Evolutionary conservation across 2,113 vertebrate species (phyloP).

Genomic region (Erythrocercus mccallii): DNA sequence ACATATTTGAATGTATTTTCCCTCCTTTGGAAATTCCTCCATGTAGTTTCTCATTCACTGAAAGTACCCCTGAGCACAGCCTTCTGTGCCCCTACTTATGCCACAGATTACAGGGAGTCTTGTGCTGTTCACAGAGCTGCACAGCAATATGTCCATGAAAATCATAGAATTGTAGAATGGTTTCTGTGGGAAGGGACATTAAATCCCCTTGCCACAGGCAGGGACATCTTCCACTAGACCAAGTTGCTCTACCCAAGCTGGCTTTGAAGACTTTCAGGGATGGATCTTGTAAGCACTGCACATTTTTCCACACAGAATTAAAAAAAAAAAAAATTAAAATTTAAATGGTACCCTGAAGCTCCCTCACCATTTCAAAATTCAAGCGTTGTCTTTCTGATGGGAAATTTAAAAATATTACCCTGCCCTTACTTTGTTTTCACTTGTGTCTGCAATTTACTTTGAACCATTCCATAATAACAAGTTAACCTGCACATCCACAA

Average conservation of each 20-base stretch:
- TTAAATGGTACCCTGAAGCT: not conserved
- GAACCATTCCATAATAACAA: not conserved
- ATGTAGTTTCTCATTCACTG: not conserved
- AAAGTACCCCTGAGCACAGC: not conserved
- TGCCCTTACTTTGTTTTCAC: not conserved
- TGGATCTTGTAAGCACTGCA: not conserved
- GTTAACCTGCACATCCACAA: not conserved
- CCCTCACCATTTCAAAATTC: not conserved
- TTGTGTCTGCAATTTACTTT: conserved; percentile 33
- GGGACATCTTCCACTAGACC: not conserved
- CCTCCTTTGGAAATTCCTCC: not conserved
- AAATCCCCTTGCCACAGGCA: not conserved
- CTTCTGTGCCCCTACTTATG: not conserved
- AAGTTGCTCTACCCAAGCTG: not conserved
- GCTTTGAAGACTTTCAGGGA: not conserved
- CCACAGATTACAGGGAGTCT: not conserved
- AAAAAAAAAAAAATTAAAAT: not conserved
- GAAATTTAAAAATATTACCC: not conserved
- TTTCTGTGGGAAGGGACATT: not conserved
- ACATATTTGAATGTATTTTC: not conserved
- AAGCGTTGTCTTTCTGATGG: not conserved
- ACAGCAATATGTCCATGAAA: not conserved
- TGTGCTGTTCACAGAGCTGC: not conserved
- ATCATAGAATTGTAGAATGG: not conserved
- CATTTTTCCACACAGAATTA: not conserved